Base-by-base conservation (phyloP, 2,888 invertebrate species). In the Euplexia lucipara region DNA sequence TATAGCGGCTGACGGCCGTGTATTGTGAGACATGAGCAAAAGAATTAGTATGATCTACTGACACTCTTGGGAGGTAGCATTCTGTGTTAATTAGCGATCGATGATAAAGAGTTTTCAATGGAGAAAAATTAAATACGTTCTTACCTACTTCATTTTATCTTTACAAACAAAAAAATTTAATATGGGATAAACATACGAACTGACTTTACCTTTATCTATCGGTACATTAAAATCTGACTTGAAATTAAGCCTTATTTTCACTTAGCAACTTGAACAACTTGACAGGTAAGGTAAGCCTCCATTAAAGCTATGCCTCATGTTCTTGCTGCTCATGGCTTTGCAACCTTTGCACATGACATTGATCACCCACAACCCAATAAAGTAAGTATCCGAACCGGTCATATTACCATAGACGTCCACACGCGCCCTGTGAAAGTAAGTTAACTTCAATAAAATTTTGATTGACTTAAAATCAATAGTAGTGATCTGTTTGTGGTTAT, bases 51-150 rank as follows among this genome's bases (percentile, higher is more conserved):
- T 20, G 39, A 60, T 49, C 63, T 59, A 52, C 37, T 14, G 30
- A 20, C 48, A 51, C 63, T 59, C 57, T 32, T 14, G 30, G 22
- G 52, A 51, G 35, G 63, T 18, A 48, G 35, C 71, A 62, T 79
- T 81, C 70, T 79, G 78, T 79, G 81, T 35, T 79, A 81, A 81
- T 79, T 60, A 68, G 41, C 37, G 67, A 78, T 79, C 34, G 14
- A 39, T 30, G 64, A 71, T 73, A 58, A 72, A 26, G 56, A 63
- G n/a, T 68, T 20, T 10, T 66, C 20, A 61, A 49, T 41, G 26
- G 7, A 41, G 3, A 57, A 9, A 32, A n/a, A 32, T 54, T 34
- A 20, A 32, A 41, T 57, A n/a, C 42, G 35, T 16, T 9, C 4
- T 9, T n/a, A n/a, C 2, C 5, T 22, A 20, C 14, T 44, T n/a